Evolutionary conservation across 2,888 invertebrate species (phyloP).

Genomic region (Drosophila flavopinicola): DNA sequence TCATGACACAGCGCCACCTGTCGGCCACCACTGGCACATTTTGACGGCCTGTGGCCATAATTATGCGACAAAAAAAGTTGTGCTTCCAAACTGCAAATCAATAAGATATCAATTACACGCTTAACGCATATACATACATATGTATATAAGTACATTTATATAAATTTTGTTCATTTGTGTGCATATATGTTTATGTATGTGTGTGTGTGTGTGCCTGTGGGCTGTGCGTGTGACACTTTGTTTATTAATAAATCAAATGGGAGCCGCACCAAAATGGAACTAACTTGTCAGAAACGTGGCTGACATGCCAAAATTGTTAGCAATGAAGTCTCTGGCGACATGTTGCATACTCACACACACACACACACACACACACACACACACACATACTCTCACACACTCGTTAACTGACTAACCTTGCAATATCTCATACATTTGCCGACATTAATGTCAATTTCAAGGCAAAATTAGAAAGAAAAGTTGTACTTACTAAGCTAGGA

Average conservation of each 20-base stretch:
- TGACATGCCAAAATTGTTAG: conserved; percentile 54
- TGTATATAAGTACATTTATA: neutral
- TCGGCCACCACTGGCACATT: neutral
- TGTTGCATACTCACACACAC: conserved; percentile 37
- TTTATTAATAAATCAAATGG: conserved; percentile 70
- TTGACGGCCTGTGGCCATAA: neutral
- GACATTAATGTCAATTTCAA: conserved; percentile 45
- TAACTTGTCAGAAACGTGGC: conserved; percentile 59
- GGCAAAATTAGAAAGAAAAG: conserved; percentile 32
- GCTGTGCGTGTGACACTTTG: conserved; percentile 46
- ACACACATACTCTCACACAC: conserved; percentile 4
- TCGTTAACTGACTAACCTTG: conserved; percentile 5
- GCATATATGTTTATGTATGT: neutral
- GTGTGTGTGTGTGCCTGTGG: conserved; percentile 4
- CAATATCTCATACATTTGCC: conserved; percentile 27
- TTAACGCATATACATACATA: neutral
- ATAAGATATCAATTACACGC: conserved; percentile 60
- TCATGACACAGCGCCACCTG: conserved; percentile 22
- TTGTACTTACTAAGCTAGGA: conserved; percentile 27
- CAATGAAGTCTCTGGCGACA: conserved; percentile 48
- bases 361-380: neutral
- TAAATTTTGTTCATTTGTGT: conserved; percentile 4
- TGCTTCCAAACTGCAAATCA: conserved; percentile 45
- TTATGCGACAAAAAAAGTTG: conserved; percentile 13
- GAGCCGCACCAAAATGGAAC: conserved; percentile 48